Conservation (phyloP, 2,113 vertebrate species). For the Terrapene triunguis region DNA sequence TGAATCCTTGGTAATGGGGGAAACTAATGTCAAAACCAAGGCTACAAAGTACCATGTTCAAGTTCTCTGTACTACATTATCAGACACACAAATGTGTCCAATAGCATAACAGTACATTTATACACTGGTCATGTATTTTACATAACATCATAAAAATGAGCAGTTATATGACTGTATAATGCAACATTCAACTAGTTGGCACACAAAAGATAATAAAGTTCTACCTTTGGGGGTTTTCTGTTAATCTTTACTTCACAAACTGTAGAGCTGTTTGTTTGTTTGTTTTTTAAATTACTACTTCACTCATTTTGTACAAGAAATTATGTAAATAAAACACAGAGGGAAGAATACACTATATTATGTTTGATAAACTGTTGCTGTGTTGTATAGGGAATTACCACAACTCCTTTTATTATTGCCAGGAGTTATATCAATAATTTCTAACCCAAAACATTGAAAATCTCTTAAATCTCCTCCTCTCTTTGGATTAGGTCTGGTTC, state of each 20-base stretch:
- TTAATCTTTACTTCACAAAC: not conserved
- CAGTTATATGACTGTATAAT: not conserved
- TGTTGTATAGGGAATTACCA: not conserved
- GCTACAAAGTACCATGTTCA: not conserved
- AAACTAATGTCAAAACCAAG: not conserved
- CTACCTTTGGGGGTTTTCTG: not conserved
- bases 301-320: not conserved
- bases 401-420: slow-evolving; percentile 13
- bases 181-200: not conserved
- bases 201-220: not conserved
- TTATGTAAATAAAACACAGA: not conserved
- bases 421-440: slow-evolving; percentile 1
- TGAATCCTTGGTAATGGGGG: not conserved
- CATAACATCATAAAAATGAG: not conserved
- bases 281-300: not conserved
- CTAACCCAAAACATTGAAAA: not conserved
- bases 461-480: not conserved
- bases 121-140: not conserved
- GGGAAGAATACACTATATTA: not conserved
- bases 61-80: not conserved
- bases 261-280: not conserved
- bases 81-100: not conserved
- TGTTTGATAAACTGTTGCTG: not conserved
- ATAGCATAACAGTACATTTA: not conserved
- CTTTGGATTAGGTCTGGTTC: not conserved